Evolutionary conservation across 2,888 invertebrate genomes (phyloP), one percentile per base, ranked within the genome.

Genomic region (Catotricha subobsoleta): DNA sequence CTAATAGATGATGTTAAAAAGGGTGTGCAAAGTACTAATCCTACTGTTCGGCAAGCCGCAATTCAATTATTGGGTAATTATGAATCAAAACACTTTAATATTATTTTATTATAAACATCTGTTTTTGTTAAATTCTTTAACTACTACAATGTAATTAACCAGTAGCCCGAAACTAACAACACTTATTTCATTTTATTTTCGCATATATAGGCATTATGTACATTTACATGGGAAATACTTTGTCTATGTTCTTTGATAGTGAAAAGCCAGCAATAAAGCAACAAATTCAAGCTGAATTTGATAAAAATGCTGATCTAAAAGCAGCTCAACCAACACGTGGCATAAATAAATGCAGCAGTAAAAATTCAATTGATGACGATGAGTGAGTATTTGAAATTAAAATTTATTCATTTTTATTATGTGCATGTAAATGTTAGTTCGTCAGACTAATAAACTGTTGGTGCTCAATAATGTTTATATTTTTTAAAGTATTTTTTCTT

Each of bases 211-310:
- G 88, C 1, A 74, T 76, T 1, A 65, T 91, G 52, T 83, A 84
- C 36, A 64, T 90, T 49, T 88, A 80, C 53, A 76, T 86, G 66
- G 73, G 76, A 12, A 67, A 71, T 2, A 46, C 56, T 2, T 56
- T 90, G 1, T 68, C 83, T 48, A 69, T 69, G 52, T 80, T 83
- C 55, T 87, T 91, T 52, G 90, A 90, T 49, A 74, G 72, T 48
- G 92, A 92, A 58, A 92, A 91, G 54, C 73, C 86, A 1, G 77
- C 82, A 0, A 64, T 91, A 1, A 72, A 78, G 35, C 83, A 86
- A 50, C 80, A 83, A 56, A 86, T 92, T 44, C 80, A 83, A 56
- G 68, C 78, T 16, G 91, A 91, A 57, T 73, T 87, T 51, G 86
- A 86, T 44, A 90, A 88, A 58, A 71, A 79, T 50, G 69, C 72